These are phyloP conservation scores for Periophthalmus modestus DNA, from an alignment of 2,113 vertebrate genomes.

Conservation along the genomic window DNA sequence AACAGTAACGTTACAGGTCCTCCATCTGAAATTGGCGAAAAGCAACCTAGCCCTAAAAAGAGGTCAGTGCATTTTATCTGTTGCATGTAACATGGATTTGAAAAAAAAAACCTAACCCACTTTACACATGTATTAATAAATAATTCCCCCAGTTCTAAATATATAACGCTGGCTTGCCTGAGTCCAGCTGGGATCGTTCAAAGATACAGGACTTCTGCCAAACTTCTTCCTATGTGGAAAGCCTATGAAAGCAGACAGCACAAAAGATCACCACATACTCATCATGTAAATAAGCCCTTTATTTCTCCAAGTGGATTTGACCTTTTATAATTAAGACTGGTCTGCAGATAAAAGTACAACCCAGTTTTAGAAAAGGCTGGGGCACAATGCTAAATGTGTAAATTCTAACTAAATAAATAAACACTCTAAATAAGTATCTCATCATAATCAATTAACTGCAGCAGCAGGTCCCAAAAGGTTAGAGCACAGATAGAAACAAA, in stretches of 20 bases:
- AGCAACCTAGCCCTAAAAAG: slow-evolving; percentile 10
- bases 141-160: slow-evolving; percentile 28
- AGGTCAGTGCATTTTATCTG: slow-evolving; percentile 21
- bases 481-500: no score
- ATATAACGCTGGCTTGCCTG: slow-evolving; percentile 22
- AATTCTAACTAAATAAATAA: no score
- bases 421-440: background rate
- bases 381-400: background rate
- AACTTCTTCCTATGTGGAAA: background rate
- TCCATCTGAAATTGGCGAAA: background rate
- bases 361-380: background rate
- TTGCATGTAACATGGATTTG: slow-evolving; percentile 32
- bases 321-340: slow-evolving; percentile 14
- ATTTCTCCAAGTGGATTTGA: slow-evolving; percentile 11
- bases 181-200: slow-evolving; percentile 11
- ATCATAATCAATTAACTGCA: no score
- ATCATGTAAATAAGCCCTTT: slow-evolving; percentile 14
- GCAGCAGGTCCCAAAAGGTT: no score
- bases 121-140: slow-evolving; percentile 30
- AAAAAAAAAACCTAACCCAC: background rate
- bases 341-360: background rate
- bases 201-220: background rate
- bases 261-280: slow-evolving; percentile 15
- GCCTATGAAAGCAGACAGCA: background rate
- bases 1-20: background rate